Conservation (phyloP, 1,140 invertebrate species). For the Sipha flava region DNA sequence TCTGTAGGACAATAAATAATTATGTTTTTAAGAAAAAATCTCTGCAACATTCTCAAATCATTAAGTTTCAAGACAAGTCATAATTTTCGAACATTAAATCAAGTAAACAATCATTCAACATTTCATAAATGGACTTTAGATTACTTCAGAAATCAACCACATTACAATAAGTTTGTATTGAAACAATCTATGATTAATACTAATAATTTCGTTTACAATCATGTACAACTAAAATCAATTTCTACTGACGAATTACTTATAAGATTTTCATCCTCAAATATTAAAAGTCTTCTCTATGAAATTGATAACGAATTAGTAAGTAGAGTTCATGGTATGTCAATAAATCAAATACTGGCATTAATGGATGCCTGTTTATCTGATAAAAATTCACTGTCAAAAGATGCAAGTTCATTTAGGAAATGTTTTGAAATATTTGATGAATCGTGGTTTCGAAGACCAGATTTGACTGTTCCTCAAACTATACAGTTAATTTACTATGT, state of each 20-base stretch:
- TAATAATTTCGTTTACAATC: neutral
- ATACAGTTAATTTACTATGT: constrained; percentile 21
- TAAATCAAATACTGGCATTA: neutral
- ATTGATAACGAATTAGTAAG: neutral
- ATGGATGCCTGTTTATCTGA: constrained; percentile 7
- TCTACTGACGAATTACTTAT: neutral
- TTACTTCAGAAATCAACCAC: neutral
- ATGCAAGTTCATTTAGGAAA: neutral
- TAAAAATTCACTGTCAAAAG: neutral
- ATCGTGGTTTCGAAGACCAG: constrained; percentile 17
- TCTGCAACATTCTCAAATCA: neutral
- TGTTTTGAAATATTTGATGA: constrained; percentile 3
- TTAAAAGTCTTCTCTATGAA: neutral
- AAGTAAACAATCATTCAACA: neutral
- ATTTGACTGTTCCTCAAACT: neutral
- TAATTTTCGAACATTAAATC: neutral
- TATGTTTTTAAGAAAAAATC: neutral
- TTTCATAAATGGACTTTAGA: constrained; percentile 4
- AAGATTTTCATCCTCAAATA: neutral
- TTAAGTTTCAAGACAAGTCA: neutral
- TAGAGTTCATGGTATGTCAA: neutral
- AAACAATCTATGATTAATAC: neutral
- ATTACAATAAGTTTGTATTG: neutral
- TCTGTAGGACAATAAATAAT: no score
- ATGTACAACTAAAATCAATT: neutral